These are phyloP conservation scores for Otolemur garnettii DNA, from an alignment of 2,113 vertebrate genomes.

Conservation along the genomic window DNA sequence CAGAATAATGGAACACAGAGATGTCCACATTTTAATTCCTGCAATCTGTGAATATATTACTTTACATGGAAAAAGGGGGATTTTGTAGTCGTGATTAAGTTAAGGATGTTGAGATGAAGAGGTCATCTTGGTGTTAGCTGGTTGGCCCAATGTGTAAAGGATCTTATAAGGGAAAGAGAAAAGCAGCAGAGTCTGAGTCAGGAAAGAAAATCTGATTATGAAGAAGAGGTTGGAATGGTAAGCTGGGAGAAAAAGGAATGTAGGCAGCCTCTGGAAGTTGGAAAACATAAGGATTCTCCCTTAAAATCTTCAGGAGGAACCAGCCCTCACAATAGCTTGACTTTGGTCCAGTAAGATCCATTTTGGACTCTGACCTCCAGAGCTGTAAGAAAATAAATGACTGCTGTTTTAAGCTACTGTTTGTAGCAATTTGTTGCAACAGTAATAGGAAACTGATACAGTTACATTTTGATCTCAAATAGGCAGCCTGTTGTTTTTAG, in stretches of 20 bases:
- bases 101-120: not conserved
- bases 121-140: not conserved
- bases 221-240: not conserved
- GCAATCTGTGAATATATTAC: not conserved
- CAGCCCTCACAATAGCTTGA: not conserved
- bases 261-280: not conserved
- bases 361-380: not conserved
- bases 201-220: not conserved
- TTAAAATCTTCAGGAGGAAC: not conserved
- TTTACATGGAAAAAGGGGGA: not conserved
- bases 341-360: not conserved
- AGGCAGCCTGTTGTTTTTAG: not conserved
- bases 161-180: not conserved
- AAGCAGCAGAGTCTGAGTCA: not conserved
- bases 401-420: not conserved
- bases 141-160: not conserved
- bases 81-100: not conserved
- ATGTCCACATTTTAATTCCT: not conserved
- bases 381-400: not conserved
- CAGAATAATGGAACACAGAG: not conserved
- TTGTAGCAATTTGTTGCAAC: not conserved
- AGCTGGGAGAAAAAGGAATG: not conserved
- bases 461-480: not conserved
- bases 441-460: not conserved
- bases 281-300: not conserved